Percentiles rank a stretch among this genome's conserved stretches.
phyloP scores from a whole-genome alignment of 2,113 vertebrate genomes.

The Thomomys bottae region DNA sequence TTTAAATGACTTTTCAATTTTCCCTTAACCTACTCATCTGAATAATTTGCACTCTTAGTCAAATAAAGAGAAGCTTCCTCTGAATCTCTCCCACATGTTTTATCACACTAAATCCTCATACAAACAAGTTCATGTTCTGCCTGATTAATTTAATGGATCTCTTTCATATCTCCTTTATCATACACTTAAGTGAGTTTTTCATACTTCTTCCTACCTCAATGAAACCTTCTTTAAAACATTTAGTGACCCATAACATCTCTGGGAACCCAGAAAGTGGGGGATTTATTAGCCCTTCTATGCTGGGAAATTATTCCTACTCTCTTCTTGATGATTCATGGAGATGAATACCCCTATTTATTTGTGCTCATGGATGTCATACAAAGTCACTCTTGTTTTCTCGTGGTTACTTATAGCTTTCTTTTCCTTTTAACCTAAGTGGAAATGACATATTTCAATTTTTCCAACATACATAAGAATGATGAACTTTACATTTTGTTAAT shows the following conservation, averaged over 20 bases:
- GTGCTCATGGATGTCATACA: background rate
- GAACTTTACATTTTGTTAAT: background rate
- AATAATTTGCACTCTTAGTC: background rate
- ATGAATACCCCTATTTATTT: constrained; percentile 34
- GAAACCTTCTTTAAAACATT: constrained; percentile 8
- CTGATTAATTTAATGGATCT: background rate
- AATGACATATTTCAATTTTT: constrained; percentile 41
- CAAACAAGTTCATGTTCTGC: background rate
- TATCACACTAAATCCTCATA: background rate
- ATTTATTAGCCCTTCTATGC: background rate
- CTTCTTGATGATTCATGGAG: background rate
- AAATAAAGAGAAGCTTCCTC: constrained; percentile 6
- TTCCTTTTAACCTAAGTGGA: constrained; percentile 28
- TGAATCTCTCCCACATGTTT: background rate
- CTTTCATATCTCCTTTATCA: background rate
- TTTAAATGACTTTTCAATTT: constrained; percentile 2
- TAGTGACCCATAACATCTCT: constrained; percentile 6
- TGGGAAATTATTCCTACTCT: background rate
- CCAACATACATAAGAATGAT: constrained; percentile 22
- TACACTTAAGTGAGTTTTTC: constrained; percentile 8
- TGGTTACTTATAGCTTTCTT: constrained; percentile 42
- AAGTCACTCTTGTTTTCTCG: constrained; percentile 2
- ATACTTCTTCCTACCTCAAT: background rate
- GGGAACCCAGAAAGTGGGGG: background rate
- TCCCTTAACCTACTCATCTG: background rate